Evolutionary conservation across 2,888 invertebrate species (phyloP).

Genomic region (Xanthia icteritia): DNA sequence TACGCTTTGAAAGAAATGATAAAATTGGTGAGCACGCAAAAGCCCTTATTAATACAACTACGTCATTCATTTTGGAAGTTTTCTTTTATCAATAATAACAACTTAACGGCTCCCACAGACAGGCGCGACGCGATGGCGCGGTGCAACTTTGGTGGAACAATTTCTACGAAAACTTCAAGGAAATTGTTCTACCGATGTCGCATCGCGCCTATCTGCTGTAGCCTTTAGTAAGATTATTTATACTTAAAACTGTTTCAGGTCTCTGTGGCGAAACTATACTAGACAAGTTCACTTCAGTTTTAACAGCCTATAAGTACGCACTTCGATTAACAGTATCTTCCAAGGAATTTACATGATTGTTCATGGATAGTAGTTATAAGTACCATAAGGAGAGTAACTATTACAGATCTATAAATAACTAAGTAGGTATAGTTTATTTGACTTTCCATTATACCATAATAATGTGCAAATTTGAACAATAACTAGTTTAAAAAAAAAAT

Average conservation of each 20-base stretch:
- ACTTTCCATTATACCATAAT: not conserved
- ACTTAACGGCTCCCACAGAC: too few relatives aligned
- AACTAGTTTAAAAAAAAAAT: too few relatives aligned
- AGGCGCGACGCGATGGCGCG: too few relatives aligned
- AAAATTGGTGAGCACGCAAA: too few relatives aligned
- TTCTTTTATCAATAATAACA: not conserved
- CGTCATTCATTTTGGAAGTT: not conserved
- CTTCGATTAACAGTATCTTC: not conserved
- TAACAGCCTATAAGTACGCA: not conserved
- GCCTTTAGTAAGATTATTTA: not conserved
- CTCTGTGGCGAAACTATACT: too few relatives aligned
- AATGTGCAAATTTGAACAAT: too few relatives aligned
- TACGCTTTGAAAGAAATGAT: too few relatives aligned
- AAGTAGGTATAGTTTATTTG: not conserved
- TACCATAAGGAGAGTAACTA: not conserved
- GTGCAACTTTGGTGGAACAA: too few relatives aligned
- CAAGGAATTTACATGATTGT: not conserved
- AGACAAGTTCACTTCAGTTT: not conserved
- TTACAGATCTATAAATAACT: not conserved
- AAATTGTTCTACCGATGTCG: too few relatives aligned
- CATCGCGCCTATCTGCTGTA: too few relatives aligned
- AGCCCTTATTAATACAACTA: not conserved
- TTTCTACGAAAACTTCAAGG: too few relatives aligned
- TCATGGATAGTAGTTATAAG: not conserved
- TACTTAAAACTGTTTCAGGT: not conserved